Percentiles rank a stretch among this genome's conserved stretches.
Evolutionary conservation across 2,113 vertebrate genomes (phyloP).

Genomic region (Synchiropus splendidus): DNA sequence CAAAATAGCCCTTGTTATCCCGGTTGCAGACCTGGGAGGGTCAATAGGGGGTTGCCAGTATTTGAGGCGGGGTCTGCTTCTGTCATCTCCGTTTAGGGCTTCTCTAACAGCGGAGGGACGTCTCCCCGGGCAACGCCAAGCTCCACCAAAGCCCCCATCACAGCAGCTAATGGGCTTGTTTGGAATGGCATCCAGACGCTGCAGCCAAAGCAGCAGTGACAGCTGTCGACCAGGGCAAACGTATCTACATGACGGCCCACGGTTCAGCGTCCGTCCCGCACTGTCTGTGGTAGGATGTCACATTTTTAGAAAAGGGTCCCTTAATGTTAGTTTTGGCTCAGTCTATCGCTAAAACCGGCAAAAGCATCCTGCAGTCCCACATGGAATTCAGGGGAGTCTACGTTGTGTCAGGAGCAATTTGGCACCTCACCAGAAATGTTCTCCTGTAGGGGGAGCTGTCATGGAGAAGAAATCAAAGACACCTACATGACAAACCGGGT

Average conservation of each 20-base stretch:
- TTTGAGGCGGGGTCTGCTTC: constrained; percentile 41
- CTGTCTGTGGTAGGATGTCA: neutral
- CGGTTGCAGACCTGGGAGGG: constrained; percentile 17
- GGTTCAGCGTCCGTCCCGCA: neutral
- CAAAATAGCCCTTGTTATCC: constrained; percentile 6
- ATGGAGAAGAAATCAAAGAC: constrained; percentile 37
- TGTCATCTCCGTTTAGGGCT: constrained; percentile 58
- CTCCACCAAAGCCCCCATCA: constrained; percentile 12
- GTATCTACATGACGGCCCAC: constrained; percentile 23
- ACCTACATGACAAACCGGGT: constrained; percentile 24
- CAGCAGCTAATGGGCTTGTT: constrained; percentile 50
- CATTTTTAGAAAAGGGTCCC: neutral
- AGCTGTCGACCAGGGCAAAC: constrained; percentile 59
- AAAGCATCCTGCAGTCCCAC: constrained; percentile 11
- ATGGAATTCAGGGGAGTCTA: constrained; percentile 21
- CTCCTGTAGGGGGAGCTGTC: constrained; percentile 29
- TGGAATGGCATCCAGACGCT: constrained; percentile 52
- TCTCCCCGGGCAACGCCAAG: constrained; percentile 21
- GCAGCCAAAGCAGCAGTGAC: constrained; percentile 58
- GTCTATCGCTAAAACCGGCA: constrained; percentile 11
- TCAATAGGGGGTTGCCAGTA: constrained; percentile 21
- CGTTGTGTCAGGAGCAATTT: constrained; percentile 46
- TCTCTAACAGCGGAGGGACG: constrained; percentile 55
- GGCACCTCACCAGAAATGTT: constrained; percentile 11
- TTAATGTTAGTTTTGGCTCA: constrained; percentile 8